Evolutionary conservation across 2,888 invertebrate genomes (phyloP).

Genomic region (Lutraria lutraria): DNA sequence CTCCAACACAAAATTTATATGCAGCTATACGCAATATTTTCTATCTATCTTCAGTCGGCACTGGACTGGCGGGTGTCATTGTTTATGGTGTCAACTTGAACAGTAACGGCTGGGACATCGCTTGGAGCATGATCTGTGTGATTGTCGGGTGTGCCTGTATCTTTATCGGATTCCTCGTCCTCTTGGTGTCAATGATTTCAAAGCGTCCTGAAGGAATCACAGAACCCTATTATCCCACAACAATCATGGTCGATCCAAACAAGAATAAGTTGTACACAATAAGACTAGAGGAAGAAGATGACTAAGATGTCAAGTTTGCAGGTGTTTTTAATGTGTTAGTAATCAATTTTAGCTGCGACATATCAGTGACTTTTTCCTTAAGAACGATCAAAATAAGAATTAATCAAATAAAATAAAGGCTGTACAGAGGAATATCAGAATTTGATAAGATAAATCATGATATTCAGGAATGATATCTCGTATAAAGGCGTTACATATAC

Average conservation of each 20-base stretch:
- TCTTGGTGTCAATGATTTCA: slow-evolving; percentile 74
- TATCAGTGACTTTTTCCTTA: no score
- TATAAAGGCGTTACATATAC: no score
- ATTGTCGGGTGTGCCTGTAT: slow-evolving; percentile 75
- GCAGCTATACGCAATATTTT: background rate
- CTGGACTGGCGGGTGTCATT: slow-evolving; percentile 76
- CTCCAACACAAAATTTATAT: no score
- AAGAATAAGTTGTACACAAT: slow-evolving; percentile 76
- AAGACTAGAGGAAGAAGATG: slow-evolving; percentile 56
- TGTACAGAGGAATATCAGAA: no score
- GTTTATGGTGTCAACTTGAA: slow-evolving; percentile 76
- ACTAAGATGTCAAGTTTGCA: background rate
- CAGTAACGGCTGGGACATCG: slow-evolving; percentile 67
- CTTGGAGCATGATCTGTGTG: slow-evolving; percentile 78
- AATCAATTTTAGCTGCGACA: no score
- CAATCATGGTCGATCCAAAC: slow-evolving; percentile 76
- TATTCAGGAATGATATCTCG: no score
- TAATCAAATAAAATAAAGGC: no score
- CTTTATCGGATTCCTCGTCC: slow-evolving; percentile 76
- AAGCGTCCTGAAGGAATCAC: slow-evolving; percentile 72
- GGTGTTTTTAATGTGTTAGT: background rate
- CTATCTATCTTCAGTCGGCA: slow-evolving; percentile 70
- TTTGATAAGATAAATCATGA: no score
- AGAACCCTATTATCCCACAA: slow-evolving; percentile 66
- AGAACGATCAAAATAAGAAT: no score